phyloP scores from a whole-genome alignment of 2,113 vertebrate species.

The Aptenodytes patagonicus region DNA sequence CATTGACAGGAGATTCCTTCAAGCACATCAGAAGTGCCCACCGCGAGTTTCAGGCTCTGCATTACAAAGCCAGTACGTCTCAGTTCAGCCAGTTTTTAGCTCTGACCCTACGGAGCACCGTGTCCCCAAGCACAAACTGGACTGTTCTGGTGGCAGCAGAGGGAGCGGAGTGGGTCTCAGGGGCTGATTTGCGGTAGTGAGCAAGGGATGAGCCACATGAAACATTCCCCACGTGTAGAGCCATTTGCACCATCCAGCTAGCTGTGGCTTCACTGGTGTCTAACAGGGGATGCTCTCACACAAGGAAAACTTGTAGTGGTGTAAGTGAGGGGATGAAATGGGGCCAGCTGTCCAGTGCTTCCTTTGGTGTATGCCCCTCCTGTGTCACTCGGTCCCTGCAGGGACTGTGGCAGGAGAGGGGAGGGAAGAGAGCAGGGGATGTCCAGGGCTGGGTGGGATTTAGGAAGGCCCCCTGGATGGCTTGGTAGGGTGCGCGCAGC shows the following conservation, averaged over 20 bases:
- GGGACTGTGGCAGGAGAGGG: not conserved
- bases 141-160: not conserved
- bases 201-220: not conserved
- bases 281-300: not conserved
- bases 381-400: not conserved
- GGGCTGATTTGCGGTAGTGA: rapidly evolving
- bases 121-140: not conserved
- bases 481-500: rapidly evolving
- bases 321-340: not conserved
- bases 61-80: not conserved
- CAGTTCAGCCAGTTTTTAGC: not conserved
- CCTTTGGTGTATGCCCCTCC: not conserved
- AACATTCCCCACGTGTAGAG: not conserved
- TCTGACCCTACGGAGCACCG: not conserved
- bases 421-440: not conserved
- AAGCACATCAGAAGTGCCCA: not conserved
- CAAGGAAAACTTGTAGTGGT: not conserved
- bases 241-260: not conserved
- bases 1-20: not conserved
- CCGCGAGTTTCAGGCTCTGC: not conserved
- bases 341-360: not conserved
- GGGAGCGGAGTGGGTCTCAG: not conserved
- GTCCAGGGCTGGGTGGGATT: not conserved
- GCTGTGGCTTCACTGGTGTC: not conserved
- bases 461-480: not conserved